Percentiles rank a stretch among this genome's conserved stretches.
Evolutionary conservation across 2,113 vertebrate genomes (phyloP).

Genomic region (Clarias batrachus): DNA sequence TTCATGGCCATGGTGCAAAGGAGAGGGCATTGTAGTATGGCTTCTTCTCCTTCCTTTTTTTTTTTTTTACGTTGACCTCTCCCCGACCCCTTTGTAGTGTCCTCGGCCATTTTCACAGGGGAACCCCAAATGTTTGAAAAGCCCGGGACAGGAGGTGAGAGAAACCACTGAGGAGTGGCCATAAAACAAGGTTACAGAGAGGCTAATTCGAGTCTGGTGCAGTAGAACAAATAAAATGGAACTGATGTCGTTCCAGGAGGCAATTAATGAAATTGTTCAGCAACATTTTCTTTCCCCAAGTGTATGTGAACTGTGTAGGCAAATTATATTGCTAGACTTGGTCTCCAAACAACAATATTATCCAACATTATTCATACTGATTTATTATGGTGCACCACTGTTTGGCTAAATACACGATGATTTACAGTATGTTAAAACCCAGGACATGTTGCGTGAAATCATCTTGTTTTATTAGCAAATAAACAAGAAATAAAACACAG

Average conservation of each 20-base stretch:
- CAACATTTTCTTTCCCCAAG: neutral
- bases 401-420: constrained; percentile 1
- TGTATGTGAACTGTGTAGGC: neutral
- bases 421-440: neutral
- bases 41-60: neutral
- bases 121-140: constrained; percentile 66
- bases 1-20: constrained; percentile 61
- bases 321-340: neutral
- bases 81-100: constrained; percentile 69
- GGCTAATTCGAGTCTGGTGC: constrained; percentile 70
- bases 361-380: neutral
- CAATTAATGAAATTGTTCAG: constrained; percentile 37
- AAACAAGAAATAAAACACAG: neutral
- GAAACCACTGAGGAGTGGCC: constrained; percentile 58
- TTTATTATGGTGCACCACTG: neutral
- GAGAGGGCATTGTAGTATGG: constrained; percentile 57
- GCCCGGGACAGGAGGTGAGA: constrained; percentile 62
- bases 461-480: neutral
- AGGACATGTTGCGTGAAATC: neutral
- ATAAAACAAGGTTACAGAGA: constrained; percentile 70
- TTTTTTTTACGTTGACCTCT: constrained; percentile 70
- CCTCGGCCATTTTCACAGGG: constrained; percentile 68
- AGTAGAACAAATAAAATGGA: constrained; percentile 64
- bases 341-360: neutral
- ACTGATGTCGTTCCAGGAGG: constrained; percentile 51